Base-by-base conservation (phyloP, 1,140 invertebrate genomes). In the Aleiodes sp. region DNA sequence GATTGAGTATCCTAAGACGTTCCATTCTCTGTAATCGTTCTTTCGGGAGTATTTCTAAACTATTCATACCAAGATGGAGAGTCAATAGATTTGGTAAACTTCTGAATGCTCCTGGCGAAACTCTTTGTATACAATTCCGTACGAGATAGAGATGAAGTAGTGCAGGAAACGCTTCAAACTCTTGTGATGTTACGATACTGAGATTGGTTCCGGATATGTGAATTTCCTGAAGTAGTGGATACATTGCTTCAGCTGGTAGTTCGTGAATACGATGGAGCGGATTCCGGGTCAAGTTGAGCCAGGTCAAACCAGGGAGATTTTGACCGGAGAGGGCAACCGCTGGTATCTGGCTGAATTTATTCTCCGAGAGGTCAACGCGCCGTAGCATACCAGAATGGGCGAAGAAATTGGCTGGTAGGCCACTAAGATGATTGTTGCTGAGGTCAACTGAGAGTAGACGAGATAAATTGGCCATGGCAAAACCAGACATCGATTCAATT, bases 41-140 rank as follows among this genome's bases (percentile, higher is more conserved):
- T 79, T 94, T 91, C 0, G 95, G 94, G 70, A 97, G 78, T 62
- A 94, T 88, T 82, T 96, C 94, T 72, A 97, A 80, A 76, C 93
- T 92, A 81, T 97, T 97, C 66, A 90, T 86, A 59, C 94, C 94
- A 14, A 97, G 85, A 82, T 97, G 94, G 4, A 97, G 87, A 0
- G 90, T 91, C n/a, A 93, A 85, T 39, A 97, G 86, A 79, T 91
- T 91, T 10, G 90, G 89, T 14, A 97, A 83, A 68, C 90, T 91
- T 37, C 90, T 89, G 79, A 97, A 97, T 31, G 94, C 93, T 1
- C 94, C 92, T 0, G 95, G 94, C 0, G 94, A 96, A 60, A 97
- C 89, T 70, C 93, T 88, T 3, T 90, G 90, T 26, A 97, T 94
- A 70, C 90, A 87, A 80, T 96, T 97, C 70, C 90, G 87, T 1